These are phyloP conservation scores for Macquaria australasica DNA, from an alignment of 2,113 vertebrate species.

Conservation along the genomic window DNA sequence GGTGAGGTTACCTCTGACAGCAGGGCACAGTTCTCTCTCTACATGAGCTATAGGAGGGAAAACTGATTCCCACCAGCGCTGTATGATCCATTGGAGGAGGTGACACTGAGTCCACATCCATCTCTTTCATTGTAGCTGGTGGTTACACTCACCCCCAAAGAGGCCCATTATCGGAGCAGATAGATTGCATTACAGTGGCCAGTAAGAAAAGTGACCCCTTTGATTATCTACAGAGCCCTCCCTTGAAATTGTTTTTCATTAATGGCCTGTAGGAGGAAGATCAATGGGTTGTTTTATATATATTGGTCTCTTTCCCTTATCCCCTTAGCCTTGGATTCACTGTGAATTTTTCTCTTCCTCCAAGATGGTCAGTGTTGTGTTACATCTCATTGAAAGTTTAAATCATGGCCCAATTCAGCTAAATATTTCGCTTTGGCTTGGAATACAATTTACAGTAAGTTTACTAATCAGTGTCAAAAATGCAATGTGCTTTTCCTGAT, in stretches of 20 bases:
- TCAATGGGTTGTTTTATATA: conserved; percentile 58
- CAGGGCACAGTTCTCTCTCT: not conserved
- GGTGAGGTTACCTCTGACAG: conserved; percentile 21
- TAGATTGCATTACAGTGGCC: conserved; percentile 48
- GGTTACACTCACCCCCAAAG: conserved; percentile 46
- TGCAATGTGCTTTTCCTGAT: conserved; percentile 57
- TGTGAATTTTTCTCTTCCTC: conserved; percentile 40
- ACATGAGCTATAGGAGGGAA: conserved; percentile 14
- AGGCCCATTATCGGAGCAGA: conserved; percentile 59
- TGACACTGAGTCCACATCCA: conserved; percentile 20
- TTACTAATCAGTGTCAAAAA: conserved; percentile 28
- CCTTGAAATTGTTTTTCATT: conserved; percentile 63
- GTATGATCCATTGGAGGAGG: conserved; percentile 39
- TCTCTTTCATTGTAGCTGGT: conserved; percentile 58
- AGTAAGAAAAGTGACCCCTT: conserved; percentile 51
- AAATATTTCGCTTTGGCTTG: conserved; percentile 45
- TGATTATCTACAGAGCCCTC: conserved; percentile 56
- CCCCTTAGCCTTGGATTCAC: conserved; percentile 18
- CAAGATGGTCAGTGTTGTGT: conserved; percentile 67
- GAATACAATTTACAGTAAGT: conserved; percentile 27
- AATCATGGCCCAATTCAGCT: conserved; percentile 50
- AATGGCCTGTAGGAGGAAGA: conserved; percentile 54
- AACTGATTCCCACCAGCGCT: conserved; percentile 32
- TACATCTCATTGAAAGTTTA: conserved; percentile 62
- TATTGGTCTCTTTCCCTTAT: conserved; percentile 13